Evolutionary conservation across 2,797 vertebrate genomes (phyloP).

Genomic region (Tokudaia tokunoshimensis): DNA sequence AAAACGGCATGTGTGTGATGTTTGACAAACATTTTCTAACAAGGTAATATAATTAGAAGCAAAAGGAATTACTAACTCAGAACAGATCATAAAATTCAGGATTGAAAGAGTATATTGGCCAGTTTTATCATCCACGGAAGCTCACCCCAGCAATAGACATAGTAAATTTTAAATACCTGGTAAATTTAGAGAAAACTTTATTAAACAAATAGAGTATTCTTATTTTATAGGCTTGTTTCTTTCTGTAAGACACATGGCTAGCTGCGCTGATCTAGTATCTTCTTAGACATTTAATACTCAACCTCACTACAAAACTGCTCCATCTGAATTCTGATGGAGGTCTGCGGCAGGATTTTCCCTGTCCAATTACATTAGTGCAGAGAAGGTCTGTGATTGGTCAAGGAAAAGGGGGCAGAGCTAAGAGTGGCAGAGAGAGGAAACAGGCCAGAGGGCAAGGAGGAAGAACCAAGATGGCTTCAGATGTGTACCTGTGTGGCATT

Average conservation of each 20-base stretch:
- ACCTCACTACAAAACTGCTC: not conserved
- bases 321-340: not conserved
- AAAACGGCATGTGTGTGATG: constrained; percentile 14
- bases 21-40: constrained; percentile 27
- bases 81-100: constrained; percentile 48
- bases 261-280: not conserved
- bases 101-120: constrained; percentile 6
- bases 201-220: constrained; percentile 1
- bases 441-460: too few species aligned
- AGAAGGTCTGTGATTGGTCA: too few species aligned
- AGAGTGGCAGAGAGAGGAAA: too few species aligned
- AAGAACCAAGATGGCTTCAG: too few species aligned
- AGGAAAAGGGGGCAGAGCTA: too few species aligned
- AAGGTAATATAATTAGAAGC: constrained; percentile 3
- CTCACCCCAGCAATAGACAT: not conserved
- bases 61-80: constrained; percentile 11
- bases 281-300: not conserved
- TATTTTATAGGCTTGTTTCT: constrained; percentile 47
- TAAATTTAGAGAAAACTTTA: constrained; percentile 59
- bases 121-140: not conserved
- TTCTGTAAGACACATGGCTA: not conserved
- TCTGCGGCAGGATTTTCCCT: too few species aligned
- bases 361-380: too few species aligned
- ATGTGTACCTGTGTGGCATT: too few species aligned
- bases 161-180: constrained; percentile 19